Evolutionary conservation across 2,797 vertebrate genomes (phyloP).

Genomic region (Leptatherina wallacei): DNA sequence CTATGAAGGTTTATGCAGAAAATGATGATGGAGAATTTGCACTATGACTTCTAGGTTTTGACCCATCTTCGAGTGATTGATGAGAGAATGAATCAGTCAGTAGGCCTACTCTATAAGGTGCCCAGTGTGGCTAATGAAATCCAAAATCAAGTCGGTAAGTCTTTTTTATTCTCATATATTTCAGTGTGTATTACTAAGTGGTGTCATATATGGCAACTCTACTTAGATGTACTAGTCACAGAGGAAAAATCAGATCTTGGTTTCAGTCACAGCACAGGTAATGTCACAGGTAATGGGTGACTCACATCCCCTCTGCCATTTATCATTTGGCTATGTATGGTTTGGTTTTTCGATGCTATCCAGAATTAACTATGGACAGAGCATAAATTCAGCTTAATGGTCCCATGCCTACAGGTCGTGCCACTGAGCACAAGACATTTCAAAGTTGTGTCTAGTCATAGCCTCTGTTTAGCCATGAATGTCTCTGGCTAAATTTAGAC

Average conservation of each 20-base stretch:
- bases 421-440: background rate
- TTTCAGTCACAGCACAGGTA: background rate
- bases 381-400: constrained; percentile 3
- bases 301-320: background rate
- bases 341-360: background rate
- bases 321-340: background rate
- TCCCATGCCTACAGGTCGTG: background rate
- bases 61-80: constrained; percentile 97
- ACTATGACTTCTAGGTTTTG: constrained; percentile 86
- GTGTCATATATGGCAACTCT: background rate
- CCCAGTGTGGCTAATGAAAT: constrained; percentile 93
- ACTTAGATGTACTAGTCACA: background rate
- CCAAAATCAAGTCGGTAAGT: constrained; percentile 95
- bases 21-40: background rate
- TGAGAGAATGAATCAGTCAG: constrained; percentile 97
- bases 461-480: background rate
- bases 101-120: constrained; percentile 94
- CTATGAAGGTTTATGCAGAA: background rate
- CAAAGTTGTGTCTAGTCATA: background rate
- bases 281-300: background rate
- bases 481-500: background rate
- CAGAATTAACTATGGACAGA: background rate
- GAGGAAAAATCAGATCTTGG: background rate
- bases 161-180: background rate
- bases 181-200: background rate